Evolutionary conservation across 1,140 invertebrate species (phyloP).

Genomic region (Solen grandis): DNA sequence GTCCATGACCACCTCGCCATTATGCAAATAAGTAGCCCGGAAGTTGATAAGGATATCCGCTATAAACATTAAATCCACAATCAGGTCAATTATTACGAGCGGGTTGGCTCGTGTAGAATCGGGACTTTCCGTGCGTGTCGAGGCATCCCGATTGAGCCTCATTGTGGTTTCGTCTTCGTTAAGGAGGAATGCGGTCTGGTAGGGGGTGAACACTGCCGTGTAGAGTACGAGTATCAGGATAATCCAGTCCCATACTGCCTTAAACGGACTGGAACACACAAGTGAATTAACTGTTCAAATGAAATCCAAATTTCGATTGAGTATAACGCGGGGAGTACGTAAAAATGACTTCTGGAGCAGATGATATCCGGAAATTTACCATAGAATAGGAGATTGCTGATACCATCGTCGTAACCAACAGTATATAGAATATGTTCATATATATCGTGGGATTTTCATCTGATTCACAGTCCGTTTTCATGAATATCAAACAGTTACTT

Average conservation of each 20-base stretch:
- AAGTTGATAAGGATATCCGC: constrained; percentile 82
- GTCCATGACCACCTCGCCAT: constrained; percentile 79
- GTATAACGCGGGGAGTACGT: too few species aligned
- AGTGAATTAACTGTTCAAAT: background rate
- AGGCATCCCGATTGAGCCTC: constrained; percentile 74
- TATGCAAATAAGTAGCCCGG: constrained; percentile 80
- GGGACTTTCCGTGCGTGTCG: constrained; percentile 68
- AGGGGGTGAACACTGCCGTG: constrained; percentile 99
- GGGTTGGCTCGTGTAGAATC: constrained; percentile 73
- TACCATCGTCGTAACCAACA: too few species aligned
- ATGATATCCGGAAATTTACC: background rate
- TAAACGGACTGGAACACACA: constrained; percentile 87
- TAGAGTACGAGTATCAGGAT: constrained; percentile 98
- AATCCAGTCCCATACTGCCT: constrained; percentile 99
- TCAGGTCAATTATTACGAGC: constrained; percentile 80
- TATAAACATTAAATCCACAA: constrained; percentile 81
- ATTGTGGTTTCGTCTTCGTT: constrained; percentile 86
- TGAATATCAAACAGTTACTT: too few species aligned
- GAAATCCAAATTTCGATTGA: too few species aligned
- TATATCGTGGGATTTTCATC: background rate
- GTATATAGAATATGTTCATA: background rate
- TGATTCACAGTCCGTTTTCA: too few species aligned
- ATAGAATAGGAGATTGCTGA: background rate
- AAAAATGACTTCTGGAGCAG: background rate
- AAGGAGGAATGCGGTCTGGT: constrained; percentile 98